Conservation (phyloP, 2,113 vertebrate genomes). For the Corythaixoides concolor region DNA sequence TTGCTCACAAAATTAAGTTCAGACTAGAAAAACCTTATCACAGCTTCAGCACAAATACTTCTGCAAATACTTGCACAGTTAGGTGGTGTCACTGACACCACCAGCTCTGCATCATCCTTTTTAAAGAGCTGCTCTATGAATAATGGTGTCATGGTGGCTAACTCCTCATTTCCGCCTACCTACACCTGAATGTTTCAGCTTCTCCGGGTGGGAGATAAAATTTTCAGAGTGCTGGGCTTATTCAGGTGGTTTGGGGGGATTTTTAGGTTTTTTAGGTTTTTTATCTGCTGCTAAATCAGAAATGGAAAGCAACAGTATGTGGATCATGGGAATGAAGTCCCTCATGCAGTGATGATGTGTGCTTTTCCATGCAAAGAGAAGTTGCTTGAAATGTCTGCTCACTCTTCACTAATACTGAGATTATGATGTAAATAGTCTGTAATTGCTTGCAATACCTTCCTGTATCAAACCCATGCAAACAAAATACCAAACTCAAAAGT, state of each 20-base stretch:
- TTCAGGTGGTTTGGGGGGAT: accelerated
- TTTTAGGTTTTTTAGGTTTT: not conserved
- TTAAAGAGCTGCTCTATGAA: not conserved
- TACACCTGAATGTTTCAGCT: not conserved
- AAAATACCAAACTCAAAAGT: not conserved
- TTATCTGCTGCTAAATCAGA: not conserved
- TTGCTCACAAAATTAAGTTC: not conserved
- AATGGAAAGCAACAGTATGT: not conserved
- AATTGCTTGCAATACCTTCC: not conserved
- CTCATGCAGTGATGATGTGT: not conserved
- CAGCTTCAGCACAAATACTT: not conserved
- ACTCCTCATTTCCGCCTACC: not conserved
- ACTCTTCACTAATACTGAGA: not conserved
- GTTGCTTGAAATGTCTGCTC: not conserved
- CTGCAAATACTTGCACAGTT: not conserved
- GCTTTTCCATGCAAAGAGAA: not conserved
- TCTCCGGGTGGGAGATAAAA: not conserved
- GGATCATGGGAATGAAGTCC: not conserved
- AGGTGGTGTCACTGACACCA: not conserved
- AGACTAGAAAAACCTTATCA: not conserved
- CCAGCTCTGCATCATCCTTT: not conserved
- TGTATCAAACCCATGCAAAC: not conserved
- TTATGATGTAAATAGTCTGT: not conserved
- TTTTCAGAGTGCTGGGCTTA: not conserved
- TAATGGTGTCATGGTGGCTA: not conserved